Conservation (phyloP, 53 echinoderm and acorn worm genomes). For the Zoroaster sp. region DNA sequence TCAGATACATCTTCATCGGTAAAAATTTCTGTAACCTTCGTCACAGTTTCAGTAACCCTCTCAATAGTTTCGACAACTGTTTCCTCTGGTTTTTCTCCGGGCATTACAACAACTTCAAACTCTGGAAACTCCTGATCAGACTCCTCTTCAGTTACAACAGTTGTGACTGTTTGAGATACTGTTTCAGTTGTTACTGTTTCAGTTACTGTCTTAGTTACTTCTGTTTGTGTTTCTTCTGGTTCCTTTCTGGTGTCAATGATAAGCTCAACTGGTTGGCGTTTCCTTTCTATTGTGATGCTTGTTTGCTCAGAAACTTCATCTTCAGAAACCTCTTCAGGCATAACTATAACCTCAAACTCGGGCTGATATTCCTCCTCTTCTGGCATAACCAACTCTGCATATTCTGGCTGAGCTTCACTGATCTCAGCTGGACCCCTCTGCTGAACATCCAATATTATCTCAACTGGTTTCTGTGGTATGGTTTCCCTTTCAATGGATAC, state of each 20-base stretch:
- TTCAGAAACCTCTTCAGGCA: not conserved
- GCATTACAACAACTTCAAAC: conserved; percentile 75
- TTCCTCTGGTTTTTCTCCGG: conserved; percentile 65
- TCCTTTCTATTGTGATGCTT: conserved; percentile 23
- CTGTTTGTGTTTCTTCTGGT: not conserved
- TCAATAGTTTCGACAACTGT: conserved; percentile 36
- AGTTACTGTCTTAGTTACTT: conserved; percentile 50
- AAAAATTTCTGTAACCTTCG: conserved; percentile 27
- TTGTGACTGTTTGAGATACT: not conserved
- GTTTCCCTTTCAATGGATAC: not conserved
- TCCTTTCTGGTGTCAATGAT: conserved; percentile 31
- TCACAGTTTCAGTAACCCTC: conserved; percentile 17
- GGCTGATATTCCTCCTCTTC: conserved; percentile 44
- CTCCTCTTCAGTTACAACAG: conserved; percentile 30
- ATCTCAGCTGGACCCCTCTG: not conserved
- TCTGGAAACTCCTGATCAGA: conserved; percentile 63
- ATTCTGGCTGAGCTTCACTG: conserved; percentile 64
- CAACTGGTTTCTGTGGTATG: not conserved
- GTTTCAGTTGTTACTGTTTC: conserved; percentile 68
- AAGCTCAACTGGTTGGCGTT: not conserved
- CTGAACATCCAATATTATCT: not conserved
- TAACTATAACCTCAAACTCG: conserved; percentile 12
- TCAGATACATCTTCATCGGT: conserved; percentile 37
- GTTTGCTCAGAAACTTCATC: not conserved
- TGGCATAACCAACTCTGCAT: conserved; percentile 75